Evolutionary conservation across 2,113 vertebrate genomes (phyloP), one percentile per base, ranked within the genome.

Genomic region (Etia nguti): DNA sequence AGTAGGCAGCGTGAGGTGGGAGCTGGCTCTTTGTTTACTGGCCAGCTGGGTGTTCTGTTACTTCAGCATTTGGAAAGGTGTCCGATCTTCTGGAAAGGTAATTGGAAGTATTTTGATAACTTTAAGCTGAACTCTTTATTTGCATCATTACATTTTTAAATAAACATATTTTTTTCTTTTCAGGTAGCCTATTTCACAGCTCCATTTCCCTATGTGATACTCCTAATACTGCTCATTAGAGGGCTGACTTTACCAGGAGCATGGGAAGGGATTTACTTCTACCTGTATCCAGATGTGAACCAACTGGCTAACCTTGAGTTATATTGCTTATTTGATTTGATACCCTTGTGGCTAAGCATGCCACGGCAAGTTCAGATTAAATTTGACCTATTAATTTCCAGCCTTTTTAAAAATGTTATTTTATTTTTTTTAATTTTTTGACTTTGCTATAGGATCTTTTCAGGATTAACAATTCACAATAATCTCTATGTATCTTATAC

Each of bases 41-140:
- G 91, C 95, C 3, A 94, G 97, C 0, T 99, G 98, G 98, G 88
- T 97, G 62, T 88, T 97, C 89, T 98, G 97, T 22, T 99, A 98
- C 95, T 98, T 98, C 89, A 97, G 97, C 90, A 97, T 98, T 68
- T 98, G 97, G 97, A 98, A 98, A 94, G 97, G 97, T 3, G 96
- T 98, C 92, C 97, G 96, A 86, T 97, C 97, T 31, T 97, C 97
- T 0, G 98, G 97, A 88, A 98, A 98, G 97, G 97, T 98, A 7
- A 62, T 15, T 50, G 41, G 5, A 82, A 46, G 18, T 82, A 1
- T 68, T 68, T 68, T 46, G 41, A 36, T 3, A 24, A 52, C 10
- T n/a, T 65, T 22, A 22, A 22, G 43, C 18, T 31, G 6, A 43
- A 60, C 38, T 81, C 10, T 60, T n/a, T 65, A 4, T 46, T 29